A percentile compares a stretch with the other conserved stretches of the same genome.
phyloP scores from a whole-genome alignment of 1,140 invertebrate genomes.

The Neodiprion virginianus region DNA sequence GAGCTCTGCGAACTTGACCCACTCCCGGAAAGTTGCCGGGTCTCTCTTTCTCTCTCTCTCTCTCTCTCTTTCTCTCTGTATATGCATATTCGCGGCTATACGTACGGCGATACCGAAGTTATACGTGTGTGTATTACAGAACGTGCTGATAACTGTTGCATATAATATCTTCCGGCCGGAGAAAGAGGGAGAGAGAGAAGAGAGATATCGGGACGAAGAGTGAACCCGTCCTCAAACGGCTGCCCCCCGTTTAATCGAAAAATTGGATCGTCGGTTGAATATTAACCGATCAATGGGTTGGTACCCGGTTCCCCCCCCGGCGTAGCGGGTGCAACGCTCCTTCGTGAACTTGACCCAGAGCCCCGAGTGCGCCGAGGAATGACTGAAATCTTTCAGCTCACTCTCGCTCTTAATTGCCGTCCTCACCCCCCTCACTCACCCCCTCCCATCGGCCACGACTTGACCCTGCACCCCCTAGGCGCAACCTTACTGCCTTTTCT shows the following conservation, averaged over 20 bases:
- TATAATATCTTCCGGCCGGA: neutral
- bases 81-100: constrained; percentile 7
- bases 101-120: neutral
- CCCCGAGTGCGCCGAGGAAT: constrained; percentile 28
- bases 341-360: constrained; percentile 53
- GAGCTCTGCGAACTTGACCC: constrained; percentile 1
- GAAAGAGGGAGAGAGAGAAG: too few relatives aligned
- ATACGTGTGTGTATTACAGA: neutral
- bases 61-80: constrained; percentile 13
- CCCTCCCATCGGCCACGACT: constrained; percentile 10
- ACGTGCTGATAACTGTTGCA: neutral
- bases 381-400: constrained; percentile 45
- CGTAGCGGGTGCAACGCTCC: constrained; percentile 21
- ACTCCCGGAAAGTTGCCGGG: neutral
- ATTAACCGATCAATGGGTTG: constrained; percentile 17
- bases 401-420: constrained; percentile 43
- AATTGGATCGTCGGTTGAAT: constrained; percentile 15
- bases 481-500: neutral
- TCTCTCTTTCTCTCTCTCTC: constrained; percentile 6
- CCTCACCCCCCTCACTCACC: constrained; percentile 18
- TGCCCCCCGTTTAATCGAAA: neutral
- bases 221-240: too few relatives aligned
- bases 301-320: neutral
- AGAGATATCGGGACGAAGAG: neutral
- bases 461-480: neutral